Evolutionary conservation across 2,888 invertebrate species (phyloP).

Genomic region (Ectemnius lituratus): DNA sequence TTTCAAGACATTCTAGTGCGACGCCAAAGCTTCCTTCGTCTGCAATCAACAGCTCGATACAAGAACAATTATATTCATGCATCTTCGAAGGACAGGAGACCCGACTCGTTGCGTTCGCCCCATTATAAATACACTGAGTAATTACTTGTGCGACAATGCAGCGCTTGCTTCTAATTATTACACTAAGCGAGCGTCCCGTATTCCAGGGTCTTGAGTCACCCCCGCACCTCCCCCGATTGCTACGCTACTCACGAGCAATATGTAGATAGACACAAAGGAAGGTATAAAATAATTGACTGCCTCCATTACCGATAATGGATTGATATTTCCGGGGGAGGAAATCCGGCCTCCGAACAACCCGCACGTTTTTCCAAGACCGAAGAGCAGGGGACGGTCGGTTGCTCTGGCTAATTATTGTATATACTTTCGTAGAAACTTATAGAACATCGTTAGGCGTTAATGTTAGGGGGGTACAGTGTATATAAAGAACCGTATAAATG

Average conservation of each 20-base stretch:
- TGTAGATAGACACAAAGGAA: constrained; percentile 3
- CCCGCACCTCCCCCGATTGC: no score
- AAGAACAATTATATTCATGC: constrained; percentile 43
- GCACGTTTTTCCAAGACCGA: constrained; percentile 59
- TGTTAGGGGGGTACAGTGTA: constrained; percentile 69
- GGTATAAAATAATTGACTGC: constrained; percentile 6
- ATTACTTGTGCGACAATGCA: constrained; percentile 53
- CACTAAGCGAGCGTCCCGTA: constrained; percentile 35
- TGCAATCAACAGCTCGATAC: background rate
- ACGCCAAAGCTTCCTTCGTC: background rate
- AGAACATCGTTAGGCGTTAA: constrained; percentile 68
- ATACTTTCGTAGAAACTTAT: constrained; percentile 67
- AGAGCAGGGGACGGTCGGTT: constrained; percentile 51
- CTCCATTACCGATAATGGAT: constrained; percentile 1
- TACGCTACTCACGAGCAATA: no score
- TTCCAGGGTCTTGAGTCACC: constrained; percentile 53
- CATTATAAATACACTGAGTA: constrained; percentile 65
- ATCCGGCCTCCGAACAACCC: constrained; percentile 18
- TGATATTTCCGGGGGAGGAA: background rate
- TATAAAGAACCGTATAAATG: constrained; percentile 72
- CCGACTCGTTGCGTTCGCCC: constrained; percentile 60
- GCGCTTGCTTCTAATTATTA: constrained; percentile 55
- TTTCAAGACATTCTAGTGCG: constrained; percentile 21
- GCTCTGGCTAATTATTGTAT: constrained; percentile 41
- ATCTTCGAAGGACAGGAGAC: constrained; percentile 66